Evolutionary conservation across 1,140 invertebrate species (phyloP), one percentile per base, ranked within the genome.

Genomic region (Lepidurus arcticus): DNA sequence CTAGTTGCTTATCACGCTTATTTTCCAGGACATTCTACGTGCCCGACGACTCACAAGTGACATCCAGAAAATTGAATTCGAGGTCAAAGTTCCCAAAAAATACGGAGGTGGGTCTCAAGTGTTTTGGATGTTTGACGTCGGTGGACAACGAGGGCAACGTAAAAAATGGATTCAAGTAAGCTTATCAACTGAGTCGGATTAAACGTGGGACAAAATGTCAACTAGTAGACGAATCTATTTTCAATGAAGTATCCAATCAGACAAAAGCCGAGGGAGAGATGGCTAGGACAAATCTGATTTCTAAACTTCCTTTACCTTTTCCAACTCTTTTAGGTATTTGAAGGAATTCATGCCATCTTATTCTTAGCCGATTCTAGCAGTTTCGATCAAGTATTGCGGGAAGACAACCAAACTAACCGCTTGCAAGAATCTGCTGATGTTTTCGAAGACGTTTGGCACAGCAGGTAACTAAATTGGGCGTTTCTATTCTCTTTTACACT

Each of bases 81-180:
- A 88, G 82, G 88, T 92, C 44, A 88, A 90, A 83, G 85, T 92
- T 11, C 90, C 90, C 7, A 89, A 88, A 83, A 87, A 87, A 75
- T 89, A 90, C 85, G 90, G 90, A 2, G 90, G 90, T 10, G 89
- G 90, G 1, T 83, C 85, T 21, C 90, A 91, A 80, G 86, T 88
- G 26, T 92, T 93, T 83, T 91, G 90, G 87, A 91, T 92, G 91
- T 92, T 90, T 81, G 92, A 93, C 81, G 91, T 92, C 1, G 92
- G 92, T 0, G 94, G 94, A 0, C 94, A 95, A 84, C 85, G 91
- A 79, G 93, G 93, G 11, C 92, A 94, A 83, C 85, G 93, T 42
- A 91, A 91, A 81, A 93, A 93, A 84, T 94, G 93, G 93, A 93
- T 93, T 80, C 91, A 92, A 83, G 89, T 90, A 81, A 82, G 77